A percentile compares a stretch with the other conserved stretches of the same genome.
phyloP scores from a whole-genome alignment of 23 tunicate species.

The Diplosoma virens region DNA sequence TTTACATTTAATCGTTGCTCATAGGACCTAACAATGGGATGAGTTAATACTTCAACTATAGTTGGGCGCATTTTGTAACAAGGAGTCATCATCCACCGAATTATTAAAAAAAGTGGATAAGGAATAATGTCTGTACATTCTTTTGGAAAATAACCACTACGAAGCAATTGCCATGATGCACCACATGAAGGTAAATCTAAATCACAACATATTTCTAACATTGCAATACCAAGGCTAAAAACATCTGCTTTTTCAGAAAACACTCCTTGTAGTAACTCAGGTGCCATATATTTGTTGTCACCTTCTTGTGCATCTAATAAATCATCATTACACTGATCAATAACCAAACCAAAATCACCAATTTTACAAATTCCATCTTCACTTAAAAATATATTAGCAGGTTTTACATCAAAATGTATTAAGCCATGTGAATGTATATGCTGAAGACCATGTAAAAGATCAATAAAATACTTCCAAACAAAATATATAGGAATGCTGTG shows the following conservation, averaged over 20 bases:
- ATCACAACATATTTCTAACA: constrained; percentile 58
- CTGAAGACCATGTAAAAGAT: constrained; percentile 64
- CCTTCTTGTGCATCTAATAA: constrained; percentile 68
- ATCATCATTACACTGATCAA: constrained; percentile 35
- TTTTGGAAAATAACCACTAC: constrained; percentile 64
- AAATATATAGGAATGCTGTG: constrained; percentile 24
- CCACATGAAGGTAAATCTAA: constrained; percentile 76
- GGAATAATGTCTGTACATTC: constrained; percentile 52
- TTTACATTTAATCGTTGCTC: background rate
- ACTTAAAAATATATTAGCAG: constrained; percentile 71
- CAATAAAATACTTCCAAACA: constrained; percentile 69
- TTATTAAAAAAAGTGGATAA: constrained; percentile 18
- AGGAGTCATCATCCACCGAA: constrained; percentile 76
- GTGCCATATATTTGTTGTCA: constrained; percentile 88
- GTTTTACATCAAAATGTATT: constrained; percentile 86
- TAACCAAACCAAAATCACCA: constrained; percentile 83
- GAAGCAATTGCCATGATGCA: constrained; percentile 62
- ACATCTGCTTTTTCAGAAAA: constrained; percentile 84
- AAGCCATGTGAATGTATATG: constrained; percentile 78
- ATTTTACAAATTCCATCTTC: constrained; percentile 61
- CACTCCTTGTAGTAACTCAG: constrained; percentile 56
- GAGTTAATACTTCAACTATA: constrained; percentile 35
- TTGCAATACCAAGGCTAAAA: constrained; percentile 80
- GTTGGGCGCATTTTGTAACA: constrained; percentile 45
- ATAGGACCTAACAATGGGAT: constrained; percentile 33